Evolutionary conservation across 2,797 vertebrate genomes (phyloP).

Genomic region (Craterocephalus amniculus): DNA sequence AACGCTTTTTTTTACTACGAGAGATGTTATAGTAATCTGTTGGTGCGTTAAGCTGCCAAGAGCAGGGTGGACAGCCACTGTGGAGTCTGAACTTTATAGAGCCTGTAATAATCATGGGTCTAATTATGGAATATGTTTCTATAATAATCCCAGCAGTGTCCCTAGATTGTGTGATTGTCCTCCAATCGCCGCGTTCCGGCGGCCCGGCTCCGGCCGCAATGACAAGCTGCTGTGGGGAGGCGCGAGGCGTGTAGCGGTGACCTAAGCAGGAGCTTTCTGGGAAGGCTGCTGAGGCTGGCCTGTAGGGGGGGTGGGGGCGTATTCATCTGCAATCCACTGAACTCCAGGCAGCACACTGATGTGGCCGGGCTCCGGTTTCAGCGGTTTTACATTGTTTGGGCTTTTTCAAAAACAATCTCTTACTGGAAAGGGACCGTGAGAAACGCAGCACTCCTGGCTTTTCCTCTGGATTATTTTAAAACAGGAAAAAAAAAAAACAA

Average conservation of each 20-base stretch:
- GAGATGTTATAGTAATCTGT: slow-evolving; percentile 37
- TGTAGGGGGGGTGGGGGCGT: slow-evolving; percentile 30
- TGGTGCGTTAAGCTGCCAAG: slow-evolving; percentile 17
- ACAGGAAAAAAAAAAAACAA: slow-evolving; percentile 33
- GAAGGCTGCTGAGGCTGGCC: slow-evolving; percentile 65
- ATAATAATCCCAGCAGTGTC: slow-evolving; percentile 78
- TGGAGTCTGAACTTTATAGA: slow-evolving; percentile 71
- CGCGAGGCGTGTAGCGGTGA: slow-evolving; percentile 50
- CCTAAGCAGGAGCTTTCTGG: slow-evolving; percentile 66
- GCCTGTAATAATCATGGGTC: slow-evolving; percentile 74
- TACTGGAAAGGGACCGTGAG: slow-evolving; percentile 80
- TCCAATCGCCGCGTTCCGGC: slow-evolving; percentile 55
- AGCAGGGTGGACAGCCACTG: slow-evolving; percentile 52
- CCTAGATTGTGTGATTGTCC: slow-evolving; percentile 58
- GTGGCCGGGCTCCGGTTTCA: slow-evolving; percentile 78
- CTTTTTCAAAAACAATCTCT: slow-evolving; percentile 71
- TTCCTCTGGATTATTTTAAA: slow-evolving; percentile 52
- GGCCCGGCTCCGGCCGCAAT: slow-evolving; percentile 64
- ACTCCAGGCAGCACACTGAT: slow-evolving; percentile 76
- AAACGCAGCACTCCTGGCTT: slow-evolving; percentile 62
- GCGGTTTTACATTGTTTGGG: slow-evolving; percentile 81
- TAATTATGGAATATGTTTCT: slow-evolving; percentile 81
- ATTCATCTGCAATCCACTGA: slow-evolving; percentile 72
- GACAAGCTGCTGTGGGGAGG: slow-evolving; percentile 66
- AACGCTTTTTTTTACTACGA: neutral